Percentiles rank a stretch among this genome's conserved stretches.
These are phyloP conservation scores for Holothuria scabra DNA, from an alignment of 53 echinoderm and acorn worm genomes.

Conservation along the genomic window DNA sequence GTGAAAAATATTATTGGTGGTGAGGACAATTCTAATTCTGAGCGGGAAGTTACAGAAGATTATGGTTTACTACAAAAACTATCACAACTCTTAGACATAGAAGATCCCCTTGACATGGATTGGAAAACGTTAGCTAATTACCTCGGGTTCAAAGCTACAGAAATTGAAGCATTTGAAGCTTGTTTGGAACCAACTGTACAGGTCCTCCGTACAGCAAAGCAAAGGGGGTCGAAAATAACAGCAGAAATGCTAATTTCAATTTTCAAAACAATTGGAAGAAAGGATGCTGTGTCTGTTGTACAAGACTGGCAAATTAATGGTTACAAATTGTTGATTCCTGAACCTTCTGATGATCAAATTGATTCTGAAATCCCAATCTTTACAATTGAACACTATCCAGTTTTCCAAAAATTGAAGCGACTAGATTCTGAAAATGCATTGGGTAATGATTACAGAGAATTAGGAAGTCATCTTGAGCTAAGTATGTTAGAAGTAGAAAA, in stretches of 20 bases:
- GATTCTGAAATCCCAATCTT: not conserved
- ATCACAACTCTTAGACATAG: not conserved
- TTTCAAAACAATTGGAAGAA: not conserved
- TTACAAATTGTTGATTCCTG: not conserved
- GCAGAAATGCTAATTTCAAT: not conserved
- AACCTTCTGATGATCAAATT: not conserved
- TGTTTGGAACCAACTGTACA: not conserved
- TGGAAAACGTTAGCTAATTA: not conserved
- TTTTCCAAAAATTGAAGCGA: not conserved
- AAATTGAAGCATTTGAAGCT: not conserved
- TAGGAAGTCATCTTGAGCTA: not conserved
- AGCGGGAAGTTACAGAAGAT: too few species aligned
- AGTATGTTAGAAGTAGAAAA: not conserved
- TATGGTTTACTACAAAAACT: too few species aligned
- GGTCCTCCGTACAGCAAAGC: not conserved
- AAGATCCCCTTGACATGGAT: not conserved
- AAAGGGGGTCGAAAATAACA: not conserved
- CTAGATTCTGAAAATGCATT: slow-evolving; percentile 1
- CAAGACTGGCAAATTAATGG: not conserved
- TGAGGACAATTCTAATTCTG: too few species aligned
- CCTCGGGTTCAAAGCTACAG: not conserved
- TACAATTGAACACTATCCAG: not conserved
- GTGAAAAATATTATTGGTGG: too few species aligned
- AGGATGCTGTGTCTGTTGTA: not conserved
- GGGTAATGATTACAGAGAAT: slow-evolving; percentile 14